Evolutionary conservation across 2,888 invertebrate genomes (phyloP), one percentile per base, ranked within the genome.

Genomic region (Gari tellinella): DNA sequence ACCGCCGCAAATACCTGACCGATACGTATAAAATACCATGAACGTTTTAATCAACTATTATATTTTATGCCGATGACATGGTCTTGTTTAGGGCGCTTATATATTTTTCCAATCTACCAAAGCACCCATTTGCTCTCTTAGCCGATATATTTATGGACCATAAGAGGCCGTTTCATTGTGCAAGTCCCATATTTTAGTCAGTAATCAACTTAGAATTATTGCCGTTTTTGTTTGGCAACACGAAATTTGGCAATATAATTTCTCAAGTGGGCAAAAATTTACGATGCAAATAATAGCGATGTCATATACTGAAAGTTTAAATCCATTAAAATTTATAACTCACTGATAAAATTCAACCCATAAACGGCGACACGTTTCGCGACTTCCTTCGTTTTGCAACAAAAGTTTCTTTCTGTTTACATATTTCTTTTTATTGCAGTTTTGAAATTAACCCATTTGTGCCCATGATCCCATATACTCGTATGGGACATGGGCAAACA

Each of bases 101-200:
- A 67, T 73, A 60, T 62, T 66, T 38, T n/a, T 19, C 23, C 48
- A 53, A 56, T 53, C 56, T 52, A 40, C 45, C 46, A 51, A 25
- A 53, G 49, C 68, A 61, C 51, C 61, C 65, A 64, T 74, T 46
- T 48, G 26, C 55, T 67, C 60, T 68, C 56, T 43, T 45, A 38
- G 56, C n/a, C 57, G 68, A 70, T 57, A 52, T 67, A 65, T 79
- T 74, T 79, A 79, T 68, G 57, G 57, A 58, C 68, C 61, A 48
- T 55, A 41, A 74, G 70, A 64, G 73, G 51, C 23, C 53, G 49
- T 58, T 66, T 63, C 52, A 56, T 45, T 56, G 66, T 60, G 57
- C 63, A 49, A 46, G 41, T 25, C 56, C 64, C 65, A 78, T 78
- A 79, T 79, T 79, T 79, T 68, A 72, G 78, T 72, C 70, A 72